Conservation (phyloP, 2,113 vertebrate genomes). For the Uropsilus gracilis region DNA sequence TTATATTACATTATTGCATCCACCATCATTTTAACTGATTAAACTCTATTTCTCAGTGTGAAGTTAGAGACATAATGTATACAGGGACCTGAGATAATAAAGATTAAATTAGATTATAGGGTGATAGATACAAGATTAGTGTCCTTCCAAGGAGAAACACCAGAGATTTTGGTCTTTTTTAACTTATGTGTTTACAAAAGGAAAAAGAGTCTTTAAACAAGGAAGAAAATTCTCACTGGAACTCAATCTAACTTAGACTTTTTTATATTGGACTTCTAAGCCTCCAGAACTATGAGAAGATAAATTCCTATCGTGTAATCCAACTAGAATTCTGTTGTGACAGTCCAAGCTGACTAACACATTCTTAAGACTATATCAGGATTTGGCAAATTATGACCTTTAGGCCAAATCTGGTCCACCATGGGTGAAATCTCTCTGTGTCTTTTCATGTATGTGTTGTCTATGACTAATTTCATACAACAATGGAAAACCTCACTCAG, state of each 20-base stretch:
- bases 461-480: background rate
- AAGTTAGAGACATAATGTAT: background rate
- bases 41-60: background rate
- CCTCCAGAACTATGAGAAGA: background rate
- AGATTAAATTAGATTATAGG: background rate
- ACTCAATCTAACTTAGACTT: background rate
- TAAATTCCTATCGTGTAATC: background rate
- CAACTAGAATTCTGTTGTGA: background rate
- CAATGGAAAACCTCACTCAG: background rate
- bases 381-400: background rate
- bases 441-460: background rate
- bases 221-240: background rate
- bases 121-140: background rate
- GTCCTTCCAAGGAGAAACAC: background rate
- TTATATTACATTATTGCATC: no score
- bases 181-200: background rate
- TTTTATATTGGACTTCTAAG: background rate
- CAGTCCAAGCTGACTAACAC: background rate
- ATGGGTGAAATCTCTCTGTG: background rate
- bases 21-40: no score
- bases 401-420: background rate
- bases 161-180: background rate
- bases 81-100: background rate
- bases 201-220: background rate
- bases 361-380: background rate